Base-by-base conservation (phyloP, 2,888 invertebrate genomes). In the Tachina grossa region DNA sequence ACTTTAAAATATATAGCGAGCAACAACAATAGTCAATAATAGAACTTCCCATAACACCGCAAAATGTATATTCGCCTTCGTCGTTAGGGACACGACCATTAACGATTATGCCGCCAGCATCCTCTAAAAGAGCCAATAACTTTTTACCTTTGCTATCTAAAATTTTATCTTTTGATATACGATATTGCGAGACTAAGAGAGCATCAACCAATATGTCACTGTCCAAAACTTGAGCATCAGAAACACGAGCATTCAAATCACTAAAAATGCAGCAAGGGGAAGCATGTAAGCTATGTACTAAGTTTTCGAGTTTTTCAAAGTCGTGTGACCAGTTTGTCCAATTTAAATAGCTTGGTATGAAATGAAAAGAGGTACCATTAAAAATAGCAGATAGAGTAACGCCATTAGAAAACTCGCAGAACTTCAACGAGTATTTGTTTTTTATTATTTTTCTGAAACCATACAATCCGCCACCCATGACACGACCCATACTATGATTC, bases 391-490 rank as follows among this genome's bases (percentile, higher is more conserved):
- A 22, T 22, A 22, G 31, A 0, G 74, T 59, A 19, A 74, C 22
- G 8, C 14, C 47, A 59, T 59, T 47, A 10, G 8, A 19, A 6
- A 6, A 63, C 19, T 43, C 55, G 39, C 65, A 65, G 11, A 65
- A 75, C 51, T 75, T 75, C 6, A 75, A 8, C 2, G 2, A 16
- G 22, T 53, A 63, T 22, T 63, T 75, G 13, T 41, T 75, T 63
- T 63, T 16, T 11, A 75, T 19, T 1, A 9, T 63, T 41, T 63
- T 75, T 39, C 19, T 75, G 9, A 75, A 63, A 19, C 75, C 63
- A 61, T 9, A 59, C 13, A 74, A 41, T 49, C 74, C 13, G 22
- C 59, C 74, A 13, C 61, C 74, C n/a, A 75, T 75, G 45, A 51
- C 75, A 10, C 63, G 61, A 6, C 75, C 63, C 14, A 4, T 51